Evolutionary conservation across 2,113 vertebrate species (phyloP).

Genomic region (Pseudorectes ferrugineus): DNA sequence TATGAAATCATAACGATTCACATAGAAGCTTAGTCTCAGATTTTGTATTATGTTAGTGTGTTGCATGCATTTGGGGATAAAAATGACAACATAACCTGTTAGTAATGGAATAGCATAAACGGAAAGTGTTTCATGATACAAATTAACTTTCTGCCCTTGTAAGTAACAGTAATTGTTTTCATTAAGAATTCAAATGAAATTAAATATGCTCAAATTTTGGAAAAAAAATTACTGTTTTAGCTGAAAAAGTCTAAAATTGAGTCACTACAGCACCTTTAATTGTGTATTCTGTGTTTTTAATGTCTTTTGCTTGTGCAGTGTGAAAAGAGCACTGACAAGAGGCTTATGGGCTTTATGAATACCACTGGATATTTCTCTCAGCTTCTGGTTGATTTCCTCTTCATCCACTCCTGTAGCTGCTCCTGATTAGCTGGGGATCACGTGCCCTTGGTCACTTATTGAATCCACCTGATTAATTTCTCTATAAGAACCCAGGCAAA

Average conservation of each 20-base stretch:
- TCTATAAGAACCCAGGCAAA: background rate
- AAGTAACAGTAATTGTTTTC: background rate
- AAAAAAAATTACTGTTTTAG: background rate
- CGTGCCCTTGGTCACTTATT: background rate
- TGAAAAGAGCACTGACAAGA: background rate
- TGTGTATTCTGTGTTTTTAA: background rate
- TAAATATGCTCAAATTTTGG: background rate
- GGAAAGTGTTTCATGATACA: background rate
- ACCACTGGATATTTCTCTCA: background rate
- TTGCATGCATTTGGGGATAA: background rate
- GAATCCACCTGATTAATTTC: background rate
- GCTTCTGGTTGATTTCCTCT: background rate
- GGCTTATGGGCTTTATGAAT: background rate
- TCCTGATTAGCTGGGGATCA: background rate
- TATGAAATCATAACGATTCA: background rate
- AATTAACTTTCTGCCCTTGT: background rate
- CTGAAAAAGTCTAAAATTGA: background rate
- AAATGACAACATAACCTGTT: background rate
- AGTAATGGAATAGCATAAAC: background rate
- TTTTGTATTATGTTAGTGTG: background rate
- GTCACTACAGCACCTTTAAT: background rate
- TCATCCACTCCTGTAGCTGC: background rate
- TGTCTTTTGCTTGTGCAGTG: accelerated
- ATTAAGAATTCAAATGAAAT: background rate
- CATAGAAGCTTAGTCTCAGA: background rate